Conservation (phyloP, 2,888 invertebrate genomes). For the Labia minor region DNA sequence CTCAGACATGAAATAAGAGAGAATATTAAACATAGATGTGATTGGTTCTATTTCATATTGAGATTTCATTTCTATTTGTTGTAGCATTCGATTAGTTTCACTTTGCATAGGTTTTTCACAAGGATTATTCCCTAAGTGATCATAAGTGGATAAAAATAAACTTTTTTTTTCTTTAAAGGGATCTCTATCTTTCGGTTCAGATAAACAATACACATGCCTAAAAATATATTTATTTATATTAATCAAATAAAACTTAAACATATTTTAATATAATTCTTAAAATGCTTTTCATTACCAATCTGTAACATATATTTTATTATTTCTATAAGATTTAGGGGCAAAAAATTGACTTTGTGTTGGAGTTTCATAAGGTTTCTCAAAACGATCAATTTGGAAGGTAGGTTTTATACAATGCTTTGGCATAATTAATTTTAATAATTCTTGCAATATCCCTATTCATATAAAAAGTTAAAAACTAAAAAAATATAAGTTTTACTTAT, state of each 20-base stretch:
- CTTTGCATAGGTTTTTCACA: neutral
- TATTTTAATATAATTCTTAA: neutral
- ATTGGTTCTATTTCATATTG: neutral
- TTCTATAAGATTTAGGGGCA: neutral
- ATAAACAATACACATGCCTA: neutral
- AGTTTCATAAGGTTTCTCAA: neutral
- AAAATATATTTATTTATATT: neutral
- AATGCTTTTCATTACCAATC: no score
- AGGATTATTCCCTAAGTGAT: neutral
- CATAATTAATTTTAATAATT: no score
- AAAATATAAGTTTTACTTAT: no score
- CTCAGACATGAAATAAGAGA: neutral
- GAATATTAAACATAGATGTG: neutral
- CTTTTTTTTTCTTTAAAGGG: neutral
- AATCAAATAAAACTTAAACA: neutral
- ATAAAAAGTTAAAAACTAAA: no score
- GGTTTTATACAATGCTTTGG: neutral
- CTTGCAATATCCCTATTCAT: no score
- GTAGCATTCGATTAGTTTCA: neutral
- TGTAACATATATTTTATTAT: neutral
- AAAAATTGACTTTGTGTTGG: neutral
- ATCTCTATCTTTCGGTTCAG: neutral
- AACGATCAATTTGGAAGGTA: neutral
- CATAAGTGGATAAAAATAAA: neutral
- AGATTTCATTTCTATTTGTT: neutral